These are phyloP conservation scores for Hydractinia echinata DNA, from an alignment of 30 jellyfish, hydroid and myxozoan species.

Conservation along the genomic window DNA sequence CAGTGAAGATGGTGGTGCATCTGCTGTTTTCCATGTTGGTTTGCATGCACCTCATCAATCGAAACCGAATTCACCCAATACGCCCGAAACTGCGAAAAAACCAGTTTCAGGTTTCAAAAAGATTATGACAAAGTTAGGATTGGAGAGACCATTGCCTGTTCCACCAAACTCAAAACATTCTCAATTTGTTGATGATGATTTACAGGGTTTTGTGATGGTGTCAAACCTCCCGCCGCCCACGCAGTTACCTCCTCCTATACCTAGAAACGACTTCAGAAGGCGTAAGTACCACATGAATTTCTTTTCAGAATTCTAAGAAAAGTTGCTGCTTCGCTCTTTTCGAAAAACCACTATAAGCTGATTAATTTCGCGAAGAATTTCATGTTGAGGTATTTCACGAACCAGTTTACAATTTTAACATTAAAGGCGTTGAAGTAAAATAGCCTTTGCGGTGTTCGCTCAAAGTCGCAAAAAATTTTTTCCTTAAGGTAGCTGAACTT, in stretches of 20 bases:
- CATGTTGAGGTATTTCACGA: no score
- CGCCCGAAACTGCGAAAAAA: background rate
- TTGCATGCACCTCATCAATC: background rate
- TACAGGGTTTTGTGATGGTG: constrained; percentile 16
- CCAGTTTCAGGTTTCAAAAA: background rate
- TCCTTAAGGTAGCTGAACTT: no score
- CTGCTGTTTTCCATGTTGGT: constrained; percentile 15
- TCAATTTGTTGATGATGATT: background rate
- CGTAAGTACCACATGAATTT: background rate
- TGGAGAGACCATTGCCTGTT: background rate
- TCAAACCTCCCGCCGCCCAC: constrained; percentile 12
- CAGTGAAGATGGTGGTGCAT: background rate
- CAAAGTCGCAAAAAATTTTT: no score
- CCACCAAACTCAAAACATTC: background rate
- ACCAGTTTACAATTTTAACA: no score
- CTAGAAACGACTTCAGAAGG: background rate
- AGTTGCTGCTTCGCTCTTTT: no score
- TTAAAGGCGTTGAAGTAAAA: no score
- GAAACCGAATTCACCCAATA: background rate
- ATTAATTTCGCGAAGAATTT: no score
- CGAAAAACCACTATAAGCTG: no score
- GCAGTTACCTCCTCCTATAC: constrained; percentile 13
- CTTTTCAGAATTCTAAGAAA: no score
- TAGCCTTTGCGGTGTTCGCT: no score
- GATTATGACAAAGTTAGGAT: background rate